Evolutionary conservation across 2,888 invertebrate species (phyloP).

Genomic region (Troides aeacus): DNA sequence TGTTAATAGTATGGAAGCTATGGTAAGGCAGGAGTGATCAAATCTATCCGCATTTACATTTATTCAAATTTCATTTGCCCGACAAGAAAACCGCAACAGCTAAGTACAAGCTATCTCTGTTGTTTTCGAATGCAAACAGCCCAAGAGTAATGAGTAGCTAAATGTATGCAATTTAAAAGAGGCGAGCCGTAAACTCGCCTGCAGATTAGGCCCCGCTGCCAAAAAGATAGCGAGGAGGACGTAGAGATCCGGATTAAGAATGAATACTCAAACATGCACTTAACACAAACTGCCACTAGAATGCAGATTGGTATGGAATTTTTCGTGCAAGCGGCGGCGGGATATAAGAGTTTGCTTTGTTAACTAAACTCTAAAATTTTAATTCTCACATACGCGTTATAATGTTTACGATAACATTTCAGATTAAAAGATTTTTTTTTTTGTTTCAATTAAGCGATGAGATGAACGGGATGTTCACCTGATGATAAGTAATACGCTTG

Average conservation of each 20-base stretch:
- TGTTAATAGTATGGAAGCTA: no score
- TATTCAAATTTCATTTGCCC: slow-evolving; percentile 30
- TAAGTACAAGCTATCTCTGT: slow-evolving; percentile 41
- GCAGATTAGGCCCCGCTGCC: slow-evolving; percentile 58
- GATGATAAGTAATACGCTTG: no score
- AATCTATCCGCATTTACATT: slow-evolving; percentile 22
- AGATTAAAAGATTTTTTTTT: no score
- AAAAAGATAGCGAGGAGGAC: slow-evolving; percentile 63
- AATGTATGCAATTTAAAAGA: slow-evolving; percentile 70
- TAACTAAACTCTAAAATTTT: slow-evolving; percentile 20
- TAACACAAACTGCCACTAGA: slow-evolving; percentile 49
- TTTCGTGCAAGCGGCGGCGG: slow-evolving; percentile 25
- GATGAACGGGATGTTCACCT: no score
- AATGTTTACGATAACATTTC: no score
- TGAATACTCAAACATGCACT: slow-evolving; percentile 69
- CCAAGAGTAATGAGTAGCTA: slow-evolving; percentile 63
- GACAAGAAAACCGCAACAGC: slow-evolving; percentile 32
- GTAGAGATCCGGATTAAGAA: slow-evolving; percentile 57
- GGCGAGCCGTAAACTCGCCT: slow-evolving; percentile 36
- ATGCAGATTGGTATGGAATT: slow-evolving; percentile 50
- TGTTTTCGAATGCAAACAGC: slow-evolving; percentile 63
- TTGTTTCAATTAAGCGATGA: no score
- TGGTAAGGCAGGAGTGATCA: no score
- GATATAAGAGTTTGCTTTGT: slow-evolving; percentile 27
- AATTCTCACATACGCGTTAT: background rate